Evolutionary conservation across 2,888 invertebrate species (phyloP).

Genomic region (Conistra vaccinii): DNA sequence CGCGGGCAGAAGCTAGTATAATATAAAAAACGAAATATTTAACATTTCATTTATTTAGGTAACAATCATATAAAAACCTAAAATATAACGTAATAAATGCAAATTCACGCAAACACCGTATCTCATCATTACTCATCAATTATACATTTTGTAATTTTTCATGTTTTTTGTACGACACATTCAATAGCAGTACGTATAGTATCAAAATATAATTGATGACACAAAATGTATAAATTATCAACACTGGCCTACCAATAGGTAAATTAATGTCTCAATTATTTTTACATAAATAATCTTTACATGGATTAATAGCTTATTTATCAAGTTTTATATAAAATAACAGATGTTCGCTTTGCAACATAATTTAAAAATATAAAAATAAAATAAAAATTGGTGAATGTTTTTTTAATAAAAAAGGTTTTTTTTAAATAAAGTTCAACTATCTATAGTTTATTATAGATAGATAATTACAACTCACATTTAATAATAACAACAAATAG

Average conservation of each 20-base stretch:
- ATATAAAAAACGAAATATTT: too few relatives aligned
- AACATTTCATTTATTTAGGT: too few relatives aligned
- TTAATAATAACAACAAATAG: background rate
- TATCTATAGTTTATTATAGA: too few relatives aligned
- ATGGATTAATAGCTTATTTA: slow-evolving; percentile 45
- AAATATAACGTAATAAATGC: slow-evolving; percentile 5
- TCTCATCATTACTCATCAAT: slow-evolving; percentile 1
- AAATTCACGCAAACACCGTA: slow-evolving; percentile 22
- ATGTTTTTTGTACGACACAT: slow-evolving; percentile 4
- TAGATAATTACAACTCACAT: background rate
- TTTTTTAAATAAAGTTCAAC: too few relatives aligned
- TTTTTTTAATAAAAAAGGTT: too few relatives aligned
- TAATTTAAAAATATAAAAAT: too few relatives aligned
- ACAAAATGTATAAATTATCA: slow-evolving; percentile 55
- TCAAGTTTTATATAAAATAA: slow-evolving; percentile 27
- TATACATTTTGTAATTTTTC: slow-evolving; percentile 47
- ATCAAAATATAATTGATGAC: slow-evolving; percentile 47
- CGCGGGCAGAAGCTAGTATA: too few relatives aligned
- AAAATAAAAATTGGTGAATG: too few relatives aligned
- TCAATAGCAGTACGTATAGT: slow-evolving; percentile 13
- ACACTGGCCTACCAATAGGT: slow-evolving; percentile 16
- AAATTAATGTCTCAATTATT: slow-evolving; percentile 60
- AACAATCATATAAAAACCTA: background rate
- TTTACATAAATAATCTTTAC: slow-evolving; percentile 72
- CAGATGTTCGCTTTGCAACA: background rate